Base-by-base conservation (phyloP, 1,140 invertebrate genomes). In the Oreohelix idahoensis region DNA sequence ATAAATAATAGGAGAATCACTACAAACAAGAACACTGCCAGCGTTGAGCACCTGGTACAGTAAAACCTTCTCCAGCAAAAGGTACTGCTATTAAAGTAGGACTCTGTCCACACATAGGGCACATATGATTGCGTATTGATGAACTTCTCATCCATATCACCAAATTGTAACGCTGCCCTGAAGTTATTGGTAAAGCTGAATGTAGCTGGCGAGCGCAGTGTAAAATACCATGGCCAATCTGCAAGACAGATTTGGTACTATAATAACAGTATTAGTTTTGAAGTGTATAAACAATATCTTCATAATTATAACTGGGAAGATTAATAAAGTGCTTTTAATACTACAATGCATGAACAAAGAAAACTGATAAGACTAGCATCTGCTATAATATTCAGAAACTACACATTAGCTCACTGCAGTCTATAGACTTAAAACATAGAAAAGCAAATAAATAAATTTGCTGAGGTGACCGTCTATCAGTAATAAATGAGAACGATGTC, bases 131-230 rank as follows among this genome's bases (percentile, higher is more conserved):
- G 23, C 93, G 83, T 15, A 93, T 83, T 73, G 49, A 75, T 11
- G 93, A 93, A 32, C 91, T 89, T 73, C 93, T 88, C 91, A 93
- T 89, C 93, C 93, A 93, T 0, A 93, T 87, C 66, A 93, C 92
- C 11, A 93, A 69, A 84, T 93, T 93, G 81, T 90, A 88, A 75
- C 93, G 85, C 35, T 91, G 88, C 15, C 93, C 93, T 26, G 83
- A 73, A 20, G 78, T 81, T 53, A 93, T 90, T 0, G 92, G 91
- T 32, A 89, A 75, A 29, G 92, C 92, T 13, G 92, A 92, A 86
- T 93, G 93, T 66, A 89, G 84, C 42, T 93, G 92, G 53, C 91
- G 90, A 10, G 92, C 93, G 83, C 92, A 87, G 71, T 93, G 93
- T 15, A 93, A 78, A 11, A 93, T 70, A 38, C 91, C 93, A 74